Base-by-base conservation (phyloP, 2,797 vertebrate genomes). In the Sciurus vulgaris region DNA sequence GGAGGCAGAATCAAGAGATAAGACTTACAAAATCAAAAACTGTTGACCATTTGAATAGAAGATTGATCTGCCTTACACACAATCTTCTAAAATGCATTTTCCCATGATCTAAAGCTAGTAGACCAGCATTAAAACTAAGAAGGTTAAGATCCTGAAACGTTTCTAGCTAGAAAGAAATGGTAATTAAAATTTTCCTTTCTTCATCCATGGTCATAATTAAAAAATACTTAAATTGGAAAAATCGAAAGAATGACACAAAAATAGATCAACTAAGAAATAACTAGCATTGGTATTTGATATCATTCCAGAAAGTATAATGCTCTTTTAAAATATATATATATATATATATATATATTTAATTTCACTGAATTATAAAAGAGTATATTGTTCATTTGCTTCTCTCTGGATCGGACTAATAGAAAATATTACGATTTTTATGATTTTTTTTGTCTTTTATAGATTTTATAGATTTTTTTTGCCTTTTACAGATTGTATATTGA, bases 151-250 rank as follows among this genome's bases (percentile, higher is more conserved):
- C 20, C 15, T 92, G 30, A 54, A 84, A 78, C 44, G 30, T 88
- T 78, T 54, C 70, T 77, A 81, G 38, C 67, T 76, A 91, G 76
- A 22, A 78, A 67, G 47, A 86, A 76, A 56, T 78, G 8, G 30
- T 89, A 54, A 17, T 51, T 81, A 92, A 26, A 82, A 41, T 82
- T 85, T 59, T 82, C 69, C 76, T 83, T 11, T 76, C 59, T 41
- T 92, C 13, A 67, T 63, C 13, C 28, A 56, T 91, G 7, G 15
- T 91, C 33, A 54, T 33, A 54, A 49, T 78, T 65, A 56, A 2
- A 72, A 94, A 72, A n/a, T 94, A 77, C 22, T 91, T 83, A 72
- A 69, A 67, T 91, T 17, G 38, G 54, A 88, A 92, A 73, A 87
- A 69, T 56, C 9, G 70, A 74, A 87, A 83, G 33, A 77, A 79